Percentiles rank a stretch among this genome's conserved stretches.
Conservation (phyloP, 2,113 vertebrate genomes). For the Hydropotes inermis region DNA sequence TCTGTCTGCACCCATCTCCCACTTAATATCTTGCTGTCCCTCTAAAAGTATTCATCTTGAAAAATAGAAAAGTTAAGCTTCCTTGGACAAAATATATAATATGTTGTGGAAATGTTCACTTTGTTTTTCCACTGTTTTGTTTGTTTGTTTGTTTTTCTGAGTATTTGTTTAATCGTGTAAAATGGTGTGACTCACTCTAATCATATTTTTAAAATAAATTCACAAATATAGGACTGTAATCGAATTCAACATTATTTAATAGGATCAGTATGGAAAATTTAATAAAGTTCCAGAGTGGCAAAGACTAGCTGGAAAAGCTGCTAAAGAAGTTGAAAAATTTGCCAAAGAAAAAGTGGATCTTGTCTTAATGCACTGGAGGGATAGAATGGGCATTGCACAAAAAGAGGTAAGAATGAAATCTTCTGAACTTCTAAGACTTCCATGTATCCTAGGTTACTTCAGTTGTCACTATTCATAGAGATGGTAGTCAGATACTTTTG, state of each 20-base stretch:
- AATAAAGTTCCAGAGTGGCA: constrained; percentile 99
- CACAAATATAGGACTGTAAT: neutral
- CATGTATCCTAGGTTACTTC: neutral
- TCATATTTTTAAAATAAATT: constrained; percentile 27
- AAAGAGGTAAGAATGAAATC: constrained; percentile 91
- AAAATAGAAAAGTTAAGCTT: neutral
- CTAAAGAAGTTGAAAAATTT: constrained; percentile 99
- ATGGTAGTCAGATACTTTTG: neutral
- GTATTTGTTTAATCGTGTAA: constrained; percentile 21
- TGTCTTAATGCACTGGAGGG: constrained; percentile 98
- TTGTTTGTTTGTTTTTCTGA: neutral
- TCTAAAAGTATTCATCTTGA: neutral
- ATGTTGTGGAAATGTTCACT: neutral
- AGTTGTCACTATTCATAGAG: neutral
- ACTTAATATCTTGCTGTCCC: neutral
- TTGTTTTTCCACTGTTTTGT: neutral
- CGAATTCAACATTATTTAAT: constrained; percentile 43
- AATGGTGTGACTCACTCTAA: neutral
- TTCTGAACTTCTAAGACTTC: neutral
- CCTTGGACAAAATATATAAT: neutral
- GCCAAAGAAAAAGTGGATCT: constrained; percentile 98
- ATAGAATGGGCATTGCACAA: constrained; percentile 98
- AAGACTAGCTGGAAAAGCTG: constrained; percentile 96
- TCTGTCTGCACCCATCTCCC: neutral
- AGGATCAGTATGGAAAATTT: constrained; percentile 96